Conservation (phyloP, 2,888 invertebrate genomes). For the Gryllus longicercus region DNA sequence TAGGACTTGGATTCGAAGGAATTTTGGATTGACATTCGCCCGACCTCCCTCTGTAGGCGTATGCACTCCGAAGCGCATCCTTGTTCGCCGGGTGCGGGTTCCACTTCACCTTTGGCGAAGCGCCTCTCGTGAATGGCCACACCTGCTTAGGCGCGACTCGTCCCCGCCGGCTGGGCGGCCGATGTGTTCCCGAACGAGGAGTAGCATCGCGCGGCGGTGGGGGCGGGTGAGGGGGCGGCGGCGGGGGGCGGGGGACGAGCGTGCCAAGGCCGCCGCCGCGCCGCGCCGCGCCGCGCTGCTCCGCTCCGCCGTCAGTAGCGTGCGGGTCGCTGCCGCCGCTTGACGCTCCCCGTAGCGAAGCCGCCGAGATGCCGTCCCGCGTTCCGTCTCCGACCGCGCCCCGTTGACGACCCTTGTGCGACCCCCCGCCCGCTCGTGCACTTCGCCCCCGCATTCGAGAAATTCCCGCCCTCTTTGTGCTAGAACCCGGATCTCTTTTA, state of each 20-base stretch:
- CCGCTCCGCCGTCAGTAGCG: slow-evolving; percentile 6
- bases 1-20: too few species aligned
- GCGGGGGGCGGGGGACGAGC: not conserved
- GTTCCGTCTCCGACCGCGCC: not conserved
- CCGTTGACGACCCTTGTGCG: too few species aligned
- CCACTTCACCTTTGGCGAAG: too few species aligned
- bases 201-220: too few species aligned
- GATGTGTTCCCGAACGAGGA: too few species aligned
- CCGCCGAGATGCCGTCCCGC: not conserved
- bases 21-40: too few species aligned
- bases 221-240: not conserved
- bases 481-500: not conserved
- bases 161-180: too few species aligned
- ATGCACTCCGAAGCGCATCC: too few species aligned
- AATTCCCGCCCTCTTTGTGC: not conserved
- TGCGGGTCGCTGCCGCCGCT: not conserved
- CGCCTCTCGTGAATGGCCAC: too few species aligned
- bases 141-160: too few species aligned
- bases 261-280: slow-evolving; percentile 4
- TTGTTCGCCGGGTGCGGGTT: too few species aligned
- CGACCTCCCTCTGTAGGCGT: too few species aligned
- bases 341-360: not conserved
- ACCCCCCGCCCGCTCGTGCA: not conserved
- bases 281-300: slow-evolving; percentile 4
- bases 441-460: not conserved